Evolutionary conservation across 1,140 invertebrate species (phyloP), one percentile per base, ranked within the genome.

Genomic region (Leptonema lineaticorne): DNA sequence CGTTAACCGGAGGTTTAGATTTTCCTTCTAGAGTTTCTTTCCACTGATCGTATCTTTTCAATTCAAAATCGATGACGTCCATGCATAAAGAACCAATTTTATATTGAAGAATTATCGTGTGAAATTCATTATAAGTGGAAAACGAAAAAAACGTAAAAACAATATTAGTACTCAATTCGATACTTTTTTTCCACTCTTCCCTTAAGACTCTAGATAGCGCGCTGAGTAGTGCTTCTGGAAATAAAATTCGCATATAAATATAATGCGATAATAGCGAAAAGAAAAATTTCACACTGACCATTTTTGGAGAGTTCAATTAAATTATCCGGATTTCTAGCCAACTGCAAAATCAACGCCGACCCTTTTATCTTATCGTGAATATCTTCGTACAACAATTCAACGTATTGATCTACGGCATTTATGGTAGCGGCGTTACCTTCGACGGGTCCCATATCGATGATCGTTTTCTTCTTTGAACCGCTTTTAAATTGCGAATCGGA

Each of bases 101-200:
- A 64, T 82, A 84, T 73, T 77, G 82, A 70, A 83, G 79, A 56
- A 99, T 92, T 9, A 98, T 88, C 33, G 90, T 88, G 79, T 99
- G 97, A 82, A 99, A 99, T 76, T 95, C 89, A 72, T 90, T 90
- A 77, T 97, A 99, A n/a, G 92, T 92, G 9, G 96, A 98, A 79
- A 99, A 97, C 78, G 94, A 97, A 77, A 97, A 96, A 82, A 99
- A 99, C 71, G 95, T 93, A 77, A 96, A 96, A 69, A 98, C 90
- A 76, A 99, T 95, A 79, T 98, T 97, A 73, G 93, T 97, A 63
- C 94, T 96, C 27, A 99, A 80, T 79, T 98, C 96, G 74, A 98
- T 91, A 78, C 94, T 98, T 76, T 92, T 90, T 81, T 92, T 93
- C 91, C 95, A 98, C 82, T 99, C 97, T 85, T 99, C 97, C 74